Evolutionary conservation across 2,888 invertebrate genomes (phyloP), one percentile per base, ranked within the genome.

Genomic region (Tetragonisca angustula): DNA sequence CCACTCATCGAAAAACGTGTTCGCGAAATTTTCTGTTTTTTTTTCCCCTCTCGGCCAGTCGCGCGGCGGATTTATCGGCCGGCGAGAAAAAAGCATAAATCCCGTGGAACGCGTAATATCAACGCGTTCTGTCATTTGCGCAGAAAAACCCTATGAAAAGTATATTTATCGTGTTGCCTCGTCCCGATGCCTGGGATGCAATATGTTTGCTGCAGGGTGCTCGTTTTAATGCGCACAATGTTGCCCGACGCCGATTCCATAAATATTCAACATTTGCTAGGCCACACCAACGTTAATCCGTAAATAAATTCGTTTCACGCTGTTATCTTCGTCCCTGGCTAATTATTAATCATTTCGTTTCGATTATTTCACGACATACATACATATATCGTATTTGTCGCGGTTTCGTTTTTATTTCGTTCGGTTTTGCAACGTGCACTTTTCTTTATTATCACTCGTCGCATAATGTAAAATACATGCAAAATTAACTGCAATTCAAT

Each of bases 181-280:
- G 59, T 71, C 19, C 21, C 59, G 19, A 49, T 17, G 19, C 43
- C 15, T n/a, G 24, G 5, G 6, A 32, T 4, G 43, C 59, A 71
- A 71, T 71, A 71, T 43, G 70, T 71, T 71, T 49, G 15, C 59
- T 21, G 3, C 19, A 19, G 1, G 36, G 11, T n/a, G 59, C 6
- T 43, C 27, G 59, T 49, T 71, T 43, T 71, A 71, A 61, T 49
- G 71, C 13, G 13, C 24, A 24, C 71, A 71, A 71, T 61, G 59
- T 72, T 59, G 61, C 59, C 2, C 43, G 43, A 56, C 49, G 19
- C 13, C 21, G 43, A 72, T 72, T 72, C 19, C 59, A 72, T 61
- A 72, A 72, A 72, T 72, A 72, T 72, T 72, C 71, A 61, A 72
- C 59, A 49, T 61, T 27, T 19, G 43, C 59, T 49, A 72, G 59